Conservation (phyloP, 2,888 invertebrate species). For the Parnassius smintheus region DNA sequence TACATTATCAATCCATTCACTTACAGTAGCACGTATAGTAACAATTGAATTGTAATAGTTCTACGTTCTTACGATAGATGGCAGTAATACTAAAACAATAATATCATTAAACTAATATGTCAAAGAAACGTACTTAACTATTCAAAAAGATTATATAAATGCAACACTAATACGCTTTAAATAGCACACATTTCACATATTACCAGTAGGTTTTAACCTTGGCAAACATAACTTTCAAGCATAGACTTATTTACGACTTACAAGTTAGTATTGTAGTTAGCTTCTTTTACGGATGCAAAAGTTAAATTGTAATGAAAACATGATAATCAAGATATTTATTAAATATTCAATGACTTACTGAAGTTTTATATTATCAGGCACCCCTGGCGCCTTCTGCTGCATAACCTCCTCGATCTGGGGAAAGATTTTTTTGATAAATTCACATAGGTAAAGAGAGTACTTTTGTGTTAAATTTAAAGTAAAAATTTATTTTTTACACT, state of each 20-base stretch:
- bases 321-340: background rate
- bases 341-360: conserved; percentile 51
- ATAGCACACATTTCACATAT: too few species aligned
- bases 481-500: background rate
- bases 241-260: too few species aligned
- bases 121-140: too few species aligned
- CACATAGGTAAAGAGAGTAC: too few species aligned
- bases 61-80: conserved; percentile 44
- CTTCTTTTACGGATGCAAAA: too few species aligned
- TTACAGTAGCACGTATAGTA: background rate
- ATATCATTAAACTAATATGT: too few species aligned
- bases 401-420: conserved; percentile 76
- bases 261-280: too few species aligned
- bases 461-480: background rate
- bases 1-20: background rate
- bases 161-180: too few species aligned
- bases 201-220: too few species aligned
- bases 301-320: too few species aligned
- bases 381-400: conserved; percentile 76
- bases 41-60: conserved; percentile 24
- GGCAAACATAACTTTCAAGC: too few species aligned
- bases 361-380: conserved; percentile 63
- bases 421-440: background rate
- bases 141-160: too few species aligned
- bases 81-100: conserved; percentile 39